A percentile compares a stretch with the other conserved stretches of the same genome.
phyloP scores from a whole-genome alignment of 1,140 invertebrate species.

The Conus ventricosus region DNA sequence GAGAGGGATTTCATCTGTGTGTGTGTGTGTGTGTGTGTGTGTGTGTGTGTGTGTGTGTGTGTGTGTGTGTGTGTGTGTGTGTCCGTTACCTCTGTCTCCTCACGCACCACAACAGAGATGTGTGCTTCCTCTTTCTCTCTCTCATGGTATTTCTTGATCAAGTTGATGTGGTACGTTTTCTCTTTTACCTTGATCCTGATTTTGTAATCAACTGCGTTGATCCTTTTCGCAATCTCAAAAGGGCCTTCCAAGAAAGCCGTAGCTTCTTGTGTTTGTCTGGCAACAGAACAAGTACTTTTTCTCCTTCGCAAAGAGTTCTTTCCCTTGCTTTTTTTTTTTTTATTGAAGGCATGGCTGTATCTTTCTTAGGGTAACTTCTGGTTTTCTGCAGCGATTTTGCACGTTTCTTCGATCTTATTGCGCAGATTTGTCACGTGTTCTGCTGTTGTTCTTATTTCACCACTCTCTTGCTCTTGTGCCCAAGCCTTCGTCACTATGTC shows the following conservation, averaged over 20 bases:
- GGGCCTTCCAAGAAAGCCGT: slow-evolving; percentile 43
- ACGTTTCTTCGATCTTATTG: not conserved
- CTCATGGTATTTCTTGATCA: slow-evolving; percentile 13
- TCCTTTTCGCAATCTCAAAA: slow-evolving; percentile 11
- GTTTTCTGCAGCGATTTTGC: slow-evolving; percentile 38
- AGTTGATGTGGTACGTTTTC: not conserved
- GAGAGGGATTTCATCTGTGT: not conserved
- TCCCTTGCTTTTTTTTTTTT: slow-evolving; percentile 6
- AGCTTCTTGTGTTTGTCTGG: slow-evolving; percentile 46
- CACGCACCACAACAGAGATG: not conserved
- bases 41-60: too few relatives aligned
- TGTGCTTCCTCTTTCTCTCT: too few relatives aligned
- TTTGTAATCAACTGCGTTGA: not conserved
- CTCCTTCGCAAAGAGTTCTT: slow-evolving; percentile 34
- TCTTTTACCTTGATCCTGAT: not conserved
- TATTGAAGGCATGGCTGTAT: slow-evolving; percentile 26
- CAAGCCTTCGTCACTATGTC: slow-evolving; percentile 52
- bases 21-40: too few relatives aligned
- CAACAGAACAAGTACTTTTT: slow-evolving; percentile 41
- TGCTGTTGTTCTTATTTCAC: slow-evolving; percentile 42
- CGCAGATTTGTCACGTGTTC: slow-evolving; percentile 36
- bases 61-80: too few relatives aligned
- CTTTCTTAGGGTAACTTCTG: not conserved
- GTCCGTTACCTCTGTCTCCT: not conserved
- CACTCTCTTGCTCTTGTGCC: slow-evolving; percentile 41